Base-by-base conservation (phyloP, 2,113 vertebrate genomes). In the Dicentrarchus labrax region DNA sequence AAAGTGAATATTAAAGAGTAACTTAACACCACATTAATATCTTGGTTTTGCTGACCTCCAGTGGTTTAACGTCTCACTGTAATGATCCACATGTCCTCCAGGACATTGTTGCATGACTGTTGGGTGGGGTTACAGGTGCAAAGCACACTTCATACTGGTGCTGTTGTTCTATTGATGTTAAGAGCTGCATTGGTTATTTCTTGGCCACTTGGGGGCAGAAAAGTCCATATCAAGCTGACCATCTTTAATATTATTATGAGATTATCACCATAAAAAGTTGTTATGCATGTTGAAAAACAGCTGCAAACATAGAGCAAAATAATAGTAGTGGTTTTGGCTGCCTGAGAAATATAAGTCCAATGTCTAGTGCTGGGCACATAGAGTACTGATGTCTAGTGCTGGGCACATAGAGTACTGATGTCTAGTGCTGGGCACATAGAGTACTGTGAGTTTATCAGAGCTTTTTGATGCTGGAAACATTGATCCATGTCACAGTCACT, bases 1-100 rank as follows among this genome's bases (percentile, higher is more conserved):
- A 76, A 76, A 82, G 2, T n/a, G 0, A 74, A n/a, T 53, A 57
- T 72, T 50, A 64, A 21, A 70, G 9, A 60, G 10, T 45, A 30
- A 22, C 38, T 72, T 43, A 24, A 59, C 4, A 47, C 4, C 19
- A 19, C 1, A 13, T n/a, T 12, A 72, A 72, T 24, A 30, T 45
- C 8, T 59, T 72, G n/a, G 12, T 72, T 47, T 47, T 72, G 15
- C 38, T 57, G 50, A 64, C 11, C 36, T 22, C 21, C 12, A 22
- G n/a, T 16, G 21, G 43, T 41, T 21, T 62, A 43, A 64, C 38
- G 13, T 64, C 38, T 22, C 41, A 45, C 12, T 66, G 62, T n/a
- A 16, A 1, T 43, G 61, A 61, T 41, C 16, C 39, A 21, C 60
- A 62, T 6, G 16, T 45, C 22, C 9, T 6, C 38, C 15, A 17